Evolutionary conservation across 1,140 invertebrate species (phyloP).

Genomic region (Drosophila kanapiae): DNA sequence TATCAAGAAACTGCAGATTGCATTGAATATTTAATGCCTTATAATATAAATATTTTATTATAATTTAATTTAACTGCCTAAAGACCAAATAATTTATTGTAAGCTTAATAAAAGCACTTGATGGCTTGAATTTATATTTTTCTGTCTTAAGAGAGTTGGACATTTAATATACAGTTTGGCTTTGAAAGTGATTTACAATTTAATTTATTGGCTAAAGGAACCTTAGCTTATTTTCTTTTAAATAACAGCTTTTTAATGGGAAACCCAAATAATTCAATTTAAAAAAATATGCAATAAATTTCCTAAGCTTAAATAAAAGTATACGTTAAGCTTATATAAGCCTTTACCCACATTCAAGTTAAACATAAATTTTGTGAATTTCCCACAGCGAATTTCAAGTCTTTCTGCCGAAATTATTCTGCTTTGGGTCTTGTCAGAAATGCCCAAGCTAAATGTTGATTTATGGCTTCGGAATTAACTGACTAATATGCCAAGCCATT

Average conservation of each 20-base stretch:
- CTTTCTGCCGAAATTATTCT: conserved; percentile 11
- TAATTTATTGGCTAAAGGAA: too few species aligned
- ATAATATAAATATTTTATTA: neutral
- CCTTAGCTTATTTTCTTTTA: neutral
- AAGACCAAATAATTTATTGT: neutral
- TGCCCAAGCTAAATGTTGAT: conserved; percentile 23
- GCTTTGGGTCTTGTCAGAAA: conserved; percentile 13
- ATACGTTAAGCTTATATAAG: neutral
- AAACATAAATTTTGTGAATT: neutral
- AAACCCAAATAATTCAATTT: neutral
- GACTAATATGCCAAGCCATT: conserved; percentile 24
- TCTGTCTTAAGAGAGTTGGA: neutral
- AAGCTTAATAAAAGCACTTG: neutral
- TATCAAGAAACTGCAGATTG: neutral
- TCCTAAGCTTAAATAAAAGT: too few species aligned
- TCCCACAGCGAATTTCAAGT: neutral
- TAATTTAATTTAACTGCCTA: neutral
- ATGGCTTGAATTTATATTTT: neutral
- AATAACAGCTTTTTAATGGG: neutral
- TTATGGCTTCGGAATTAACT: conserved; percentile 47
- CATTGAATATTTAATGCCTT: neutral
- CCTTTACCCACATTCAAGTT: neutral
- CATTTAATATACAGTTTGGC: too few species aligned
- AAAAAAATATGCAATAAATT: neutral
- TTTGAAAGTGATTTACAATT: too few species aligned